phyloP scores from a whole-genome alignment of 64 coral and sea anemone species.

The Stichodactyla mertensii region DNA sequence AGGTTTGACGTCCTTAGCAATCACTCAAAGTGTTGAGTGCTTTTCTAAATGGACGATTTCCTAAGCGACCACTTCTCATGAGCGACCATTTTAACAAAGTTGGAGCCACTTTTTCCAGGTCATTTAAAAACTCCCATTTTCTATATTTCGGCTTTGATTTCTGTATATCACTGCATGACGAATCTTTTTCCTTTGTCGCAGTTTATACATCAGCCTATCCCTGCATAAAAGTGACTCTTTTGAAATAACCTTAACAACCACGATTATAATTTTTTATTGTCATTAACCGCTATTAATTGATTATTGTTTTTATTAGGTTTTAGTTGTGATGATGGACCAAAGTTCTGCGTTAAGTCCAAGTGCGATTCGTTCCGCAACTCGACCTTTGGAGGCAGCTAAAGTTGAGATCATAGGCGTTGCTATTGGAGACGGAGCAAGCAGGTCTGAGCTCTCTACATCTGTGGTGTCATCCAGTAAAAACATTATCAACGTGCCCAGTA shows the following conservation, averaged over 20 bases:
- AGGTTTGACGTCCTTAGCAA: too few relatives aligned
- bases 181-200: too few relatives aligned
- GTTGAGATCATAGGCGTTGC: slow-evolving; percentile 9
- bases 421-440: background rate
- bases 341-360: background rate
- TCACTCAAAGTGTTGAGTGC: too few relatives aligned
- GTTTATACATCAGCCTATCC: too few relatives aligned
- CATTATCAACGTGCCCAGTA: slow-evolving; percentile 19
- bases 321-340: slow-evolving; percentile 18
- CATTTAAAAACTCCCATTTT: too few relatives aligned
- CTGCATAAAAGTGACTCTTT: too few relatives aligned
- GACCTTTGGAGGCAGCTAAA: background rate
- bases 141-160: too few relatives aligned
- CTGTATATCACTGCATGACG: too few relatives aligned
- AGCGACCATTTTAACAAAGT: too few relatives aligned
- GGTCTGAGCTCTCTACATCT: background rate
- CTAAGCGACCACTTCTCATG: too few relatives aligned
- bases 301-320: background rate
- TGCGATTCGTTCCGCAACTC: background rate
- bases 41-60: too few relatives aligned
- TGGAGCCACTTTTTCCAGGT: too few relatives aligned
- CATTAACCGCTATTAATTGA: background rate
- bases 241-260: background rate
- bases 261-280: background rate
- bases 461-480: background rate